Evolutionary conservation across 2,888 invertebrate species (phyloP).

Genomic region (Drosophila setosimentum): DNA sequence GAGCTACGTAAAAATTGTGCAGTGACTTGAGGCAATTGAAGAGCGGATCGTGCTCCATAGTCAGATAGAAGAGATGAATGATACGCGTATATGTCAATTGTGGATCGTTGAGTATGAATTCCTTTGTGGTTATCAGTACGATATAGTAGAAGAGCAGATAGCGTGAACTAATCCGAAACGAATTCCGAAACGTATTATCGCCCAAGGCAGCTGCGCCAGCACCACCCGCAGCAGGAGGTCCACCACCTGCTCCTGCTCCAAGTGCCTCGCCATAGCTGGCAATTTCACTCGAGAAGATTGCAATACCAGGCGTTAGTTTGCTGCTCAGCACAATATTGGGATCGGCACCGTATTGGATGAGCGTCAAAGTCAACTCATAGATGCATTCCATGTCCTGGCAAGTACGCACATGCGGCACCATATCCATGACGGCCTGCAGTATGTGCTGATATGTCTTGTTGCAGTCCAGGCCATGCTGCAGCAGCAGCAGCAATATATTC

Average conservation of each 20-base stretch:
- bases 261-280: conserved; percentile 84
- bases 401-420: conserved; percentile 89
- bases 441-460: conserved; percentile 89
- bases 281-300: conserved; percentile 85
- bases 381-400: conserved; percentile 89
- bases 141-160: conserved; percentile 90
- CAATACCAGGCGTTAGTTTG: conserved; percentile 84
- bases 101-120: conserved; percentile 88
- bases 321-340: conserved; percentile 88
- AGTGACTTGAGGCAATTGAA: conserved; percentile 89
- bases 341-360: conserved; percentile 91
- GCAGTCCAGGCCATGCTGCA: conserved; percentile 90
- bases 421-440: conserved; percentile 89
- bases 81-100: conserved; percentile 88
- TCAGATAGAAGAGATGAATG: conserved; percentile 88
- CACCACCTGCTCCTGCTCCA: conserved; percentile 38
- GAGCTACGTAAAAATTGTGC: conserved; percentile 88
- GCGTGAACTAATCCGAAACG: conserved; percentile 85
- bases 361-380: conserved; percentile 89
- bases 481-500: conserved; percentile 88
- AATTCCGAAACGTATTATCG: conserved; percentile 84
- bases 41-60: conserved; percentile 89
- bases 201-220: conserved; percentile 60
- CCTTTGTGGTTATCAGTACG: conserved; percentile 89
- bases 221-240: conserved; percentile 24